These are phyloP conservation scores for Boleophthalmus pectinirostris DNA, from an alignment of 2,113 vertebrate genomes.

Conservation along the genomic window DNA sequence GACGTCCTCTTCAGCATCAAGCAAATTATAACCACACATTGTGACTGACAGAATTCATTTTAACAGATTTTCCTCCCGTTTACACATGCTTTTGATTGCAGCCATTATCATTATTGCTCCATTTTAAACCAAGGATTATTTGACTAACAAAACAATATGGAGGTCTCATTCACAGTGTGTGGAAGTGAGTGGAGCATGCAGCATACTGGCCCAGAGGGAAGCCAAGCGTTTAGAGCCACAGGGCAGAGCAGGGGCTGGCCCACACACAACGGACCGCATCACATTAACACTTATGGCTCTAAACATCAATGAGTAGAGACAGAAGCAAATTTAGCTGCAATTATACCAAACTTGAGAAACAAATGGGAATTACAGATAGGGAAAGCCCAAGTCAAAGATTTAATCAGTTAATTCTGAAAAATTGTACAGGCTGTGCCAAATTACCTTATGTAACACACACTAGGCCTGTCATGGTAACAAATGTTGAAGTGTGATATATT, in stretches of 20 bases:
- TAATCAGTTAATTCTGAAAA: neutral
- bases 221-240: slow-evolving; percentile 48
- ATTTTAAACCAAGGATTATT: slow-evolving; percentile 24
- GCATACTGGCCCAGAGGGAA: slow-evolving; percentile 45
- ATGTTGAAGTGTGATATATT: neutral
- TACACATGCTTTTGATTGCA: slow-evolving; percentile 7
- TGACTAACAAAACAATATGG: slow-evolving; percentile 10
- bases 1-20: slow-evolving; percentile 18
- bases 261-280: slow-evolving; percentile 52
- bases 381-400: neutral
- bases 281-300: slow-evolving; percentile 60
- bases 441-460: neutral
- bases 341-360: neutral
- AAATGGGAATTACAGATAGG: neutral
- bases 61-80: slow-evolving; percentile 11
- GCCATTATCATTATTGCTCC: slow-evolving; percentile 16
- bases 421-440: neutral
- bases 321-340: neutral
- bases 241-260: slow-evolving; percentile 44
- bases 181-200: slow-evolving; percentile 15
- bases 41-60: slow-evolving; percentile 24
- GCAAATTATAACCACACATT: slow-evolving; percentile 18
- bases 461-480: neutral
- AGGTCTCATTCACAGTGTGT: slow-evolving; percentile 10
- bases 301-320: slow-evolving; percentile 12